Evolutionary conservation across 53 echinoderm and acorn worm genomes (phyloP).

Genomic region (Zoroaster sp.): DNA sequence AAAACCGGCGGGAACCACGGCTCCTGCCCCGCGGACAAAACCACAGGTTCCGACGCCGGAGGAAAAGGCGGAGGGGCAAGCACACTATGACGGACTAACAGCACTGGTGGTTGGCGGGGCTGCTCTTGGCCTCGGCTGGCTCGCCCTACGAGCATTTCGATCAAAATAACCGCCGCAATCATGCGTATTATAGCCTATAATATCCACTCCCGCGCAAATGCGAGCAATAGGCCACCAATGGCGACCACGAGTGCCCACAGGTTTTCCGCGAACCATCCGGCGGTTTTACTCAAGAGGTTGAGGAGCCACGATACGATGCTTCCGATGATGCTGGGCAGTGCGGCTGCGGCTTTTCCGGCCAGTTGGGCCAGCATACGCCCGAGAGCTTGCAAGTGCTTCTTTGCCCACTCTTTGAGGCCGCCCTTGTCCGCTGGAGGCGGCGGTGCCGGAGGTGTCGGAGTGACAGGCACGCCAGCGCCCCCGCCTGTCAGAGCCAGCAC

Average conservation of each 20-base stretch:
- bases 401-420: background rate
- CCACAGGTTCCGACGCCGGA: no score
- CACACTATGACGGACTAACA: background rate
- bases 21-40: no score
- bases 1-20: no score
- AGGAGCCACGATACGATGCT: background rate
- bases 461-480: background rate
- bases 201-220: background rate
- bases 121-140: background rate
- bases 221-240: background rate
- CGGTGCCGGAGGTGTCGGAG: no score
- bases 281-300: background rate
- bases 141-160: background rate
- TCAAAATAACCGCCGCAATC: no score
- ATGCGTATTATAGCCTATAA: no score
- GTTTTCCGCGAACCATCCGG: background rate
- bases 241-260: background rate
- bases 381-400: background rate
- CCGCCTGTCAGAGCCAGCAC: conserved; percentile 23
- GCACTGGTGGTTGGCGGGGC: background rate
- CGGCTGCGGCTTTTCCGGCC: conserved; percentile 3
- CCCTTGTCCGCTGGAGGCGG: no score
- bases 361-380: background rate
- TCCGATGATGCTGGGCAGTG: background rate
- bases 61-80: no score